Evolutionary conservation across 2,888 invertebrate species (phyloP), one percentile per base, ranked within the genome.

Genomic region (Alloscopus bannaensis): DNA sequence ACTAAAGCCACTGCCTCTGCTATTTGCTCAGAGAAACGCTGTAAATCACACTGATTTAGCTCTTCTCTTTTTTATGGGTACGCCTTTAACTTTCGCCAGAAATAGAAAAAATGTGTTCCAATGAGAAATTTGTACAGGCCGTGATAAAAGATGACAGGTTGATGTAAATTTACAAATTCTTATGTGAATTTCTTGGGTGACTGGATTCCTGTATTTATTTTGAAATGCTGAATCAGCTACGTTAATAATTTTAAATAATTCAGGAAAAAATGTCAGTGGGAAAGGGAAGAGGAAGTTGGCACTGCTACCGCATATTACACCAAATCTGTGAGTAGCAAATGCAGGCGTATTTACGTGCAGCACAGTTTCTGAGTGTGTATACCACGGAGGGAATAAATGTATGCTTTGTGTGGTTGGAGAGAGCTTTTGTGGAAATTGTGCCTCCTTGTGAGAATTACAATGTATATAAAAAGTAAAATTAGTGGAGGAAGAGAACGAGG

Each of bases 391-490:
- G n/a, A n/a, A n/a, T n/a, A n/a, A n/a, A n/a, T n/a, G n/a, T n/a
- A n/a, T n/a, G n/a, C n/a, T n/a, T n/a, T n/a, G n/a, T n/a, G n/a
- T n/a, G n/a, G n/a, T n/a, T n/a, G n/a, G n/a, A n/a, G n/a, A n/a
- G n/a, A n/a, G n/a, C n/a, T n/a, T n/a, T n/a, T n/a, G n/a, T n/a
- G n/a, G n/a, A n/a, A n/a, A n/a, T n/a, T n/a, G n/a, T n/a, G n/a
- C n/a, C n/a, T n/a, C n/a, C n/a, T n/a, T n/a, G n/a, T n/a, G n/a
- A n/a, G n/a, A n/a, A n/a, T n/a, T n/a, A n/a, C n/a, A n/a, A n/a
- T 22, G 18, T 59, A 59, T n/a, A 18, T 60, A 60, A 59, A 50
- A 59, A 60, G 59, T 70, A 70, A 47, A 31, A 50, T 20, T 60
- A 59, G 11, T n/a, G 28, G 36, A 24, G 40, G 24, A 11, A 50